Evolutionary conservation across 2,888 invertebrate genomes (phyloP).

Genomic region (Saturnia pavonia): DNA sequence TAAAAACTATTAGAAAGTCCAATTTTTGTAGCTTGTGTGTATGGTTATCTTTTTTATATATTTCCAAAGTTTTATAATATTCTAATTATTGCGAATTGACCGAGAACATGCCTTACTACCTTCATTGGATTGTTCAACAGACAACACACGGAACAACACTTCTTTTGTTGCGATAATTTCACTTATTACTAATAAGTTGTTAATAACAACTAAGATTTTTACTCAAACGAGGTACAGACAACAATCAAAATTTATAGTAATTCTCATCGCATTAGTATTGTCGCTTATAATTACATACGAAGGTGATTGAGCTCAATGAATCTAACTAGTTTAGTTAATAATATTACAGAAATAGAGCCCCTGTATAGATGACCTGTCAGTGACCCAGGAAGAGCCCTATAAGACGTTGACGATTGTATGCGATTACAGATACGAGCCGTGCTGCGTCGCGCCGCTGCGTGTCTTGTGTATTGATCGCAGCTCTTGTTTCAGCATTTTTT

Average conservation of each 20-base stretch:
- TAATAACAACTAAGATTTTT: not conserved
- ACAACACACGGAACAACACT: too few species aligned
- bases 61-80: too few species aligned
- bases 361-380: constrained; percentile 31
- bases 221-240: not conserved
- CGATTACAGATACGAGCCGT: constrained; percentile 28
- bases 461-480: not conserved
- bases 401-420: constrained; percentile 27
- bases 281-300: not conserved
- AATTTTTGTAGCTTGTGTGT: too few species aligned
- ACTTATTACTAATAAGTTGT: too few species aligned
- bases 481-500: not conserved
- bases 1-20: too few species aligned
- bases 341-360: not conserved
- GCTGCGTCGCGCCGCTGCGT: not conserved
- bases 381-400: constrained; percentile 34
- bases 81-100: too few species aligned
- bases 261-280: not conserved
- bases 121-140: too few species aligned
- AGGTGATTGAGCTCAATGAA: not conserved
- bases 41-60: too few species aligned
- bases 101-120: too few species aligned
- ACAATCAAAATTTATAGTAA: not conserved
- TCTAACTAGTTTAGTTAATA: not conserved
- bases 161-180: too few species aligned